These are phyloP conservation scores for Caerostris extrusa DNA, from an alignment of 1,140 invertebrate species.

Conservation along the genomic window DNA sequence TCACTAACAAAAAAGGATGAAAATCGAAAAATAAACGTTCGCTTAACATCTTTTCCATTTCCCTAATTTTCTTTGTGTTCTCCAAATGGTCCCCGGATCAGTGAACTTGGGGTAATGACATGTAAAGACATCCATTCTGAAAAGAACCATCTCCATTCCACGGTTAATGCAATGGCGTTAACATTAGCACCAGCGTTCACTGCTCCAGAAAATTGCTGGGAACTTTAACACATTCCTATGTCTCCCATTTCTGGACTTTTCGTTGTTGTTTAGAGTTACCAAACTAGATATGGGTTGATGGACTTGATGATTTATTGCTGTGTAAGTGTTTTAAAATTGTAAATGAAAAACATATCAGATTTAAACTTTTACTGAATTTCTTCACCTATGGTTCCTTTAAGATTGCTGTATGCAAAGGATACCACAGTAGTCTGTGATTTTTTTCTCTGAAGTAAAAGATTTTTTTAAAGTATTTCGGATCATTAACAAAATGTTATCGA, in stretches of 20 bases:
- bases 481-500: slow-evolving; percentile 70
- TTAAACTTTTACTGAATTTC: neutral
- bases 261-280: no score
- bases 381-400: slow-evolving; percentile 42
- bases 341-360: neutral
- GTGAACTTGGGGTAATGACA: slow-evolving; percentile 60
- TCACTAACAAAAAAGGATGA: neutral
- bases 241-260: no score
- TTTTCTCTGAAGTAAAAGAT: neutral
- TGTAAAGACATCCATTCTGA: slow-evolving; percentile 26
- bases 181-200: neutral
- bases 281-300: neutral
- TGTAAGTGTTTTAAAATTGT: neutral
- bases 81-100: slow-evolving; percentile 58
- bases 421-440: neutral
- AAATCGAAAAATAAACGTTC: slow-evolving; percentile 66
- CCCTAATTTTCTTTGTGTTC: slow-evolving; percentile 65
- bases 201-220: slow-evolving; percentile 5
- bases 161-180: neutral
- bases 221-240: neutral
- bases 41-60: slow-evolving; percentile 33
- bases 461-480: slow-evolving; percentile 35
- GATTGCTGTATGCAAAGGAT: neutral
- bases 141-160: slow-evolving; percentile 20
- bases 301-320: neutral